Percentiles rank a stretch among this genome's conserved stretches.
Evolutionary conservation across 2,797 vertebrate genomes (phyloP).

Genomic region (Oreochromis mossambicus): DNA sequence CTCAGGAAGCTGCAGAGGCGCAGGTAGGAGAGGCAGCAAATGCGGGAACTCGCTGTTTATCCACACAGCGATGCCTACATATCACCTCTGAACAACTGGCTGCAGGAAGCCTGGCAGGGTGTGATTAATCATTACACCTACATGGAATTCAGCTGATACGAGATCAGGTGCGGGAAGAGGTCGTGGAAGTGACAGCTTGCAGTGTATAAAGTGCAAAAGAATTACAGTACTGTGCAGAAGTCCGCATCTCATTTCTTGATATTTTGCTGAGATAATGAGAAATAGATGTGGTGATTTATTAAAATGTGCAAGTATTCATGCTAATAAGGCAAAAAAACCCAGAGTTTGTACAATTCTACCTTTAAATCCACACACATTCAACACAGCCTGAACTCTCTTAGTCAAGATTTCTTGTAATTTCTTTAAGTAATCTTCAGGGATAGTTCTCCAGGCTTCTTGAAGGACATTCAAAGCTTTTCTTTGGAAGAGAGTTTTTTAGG

Average conservation of each 20-base stretch:
- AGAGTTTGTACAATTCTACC: not conserved
- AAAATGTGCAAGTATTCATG: not conserved
- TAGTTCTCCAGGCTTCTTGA: not conserved
- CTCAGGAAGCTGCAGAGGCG: slow-evolving; percentile 19
- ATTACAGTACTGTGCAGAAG: not conserved
- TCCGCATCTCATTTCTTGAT: not conserved
- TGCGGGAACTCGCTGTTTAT: slow-evolving; percentile 18
- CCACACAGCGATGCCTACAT: not conserved
- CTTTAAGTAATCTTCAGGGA: not conserved
- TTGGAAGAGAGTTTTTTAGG: not conserved
- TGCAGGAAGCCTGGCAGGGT: slow-evolving; percentile 5
- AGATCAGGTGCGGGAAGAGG: slow-evolving; percentile 8
- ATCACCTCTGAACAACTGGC: slow-evolving; percentile 3
- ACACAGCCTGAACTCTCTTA: not conserved
- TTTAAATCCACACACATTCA: not conserved
- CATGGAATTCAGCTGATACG: not conserved
- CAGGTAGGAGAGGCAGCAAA: slow-evolving; percentile 20
- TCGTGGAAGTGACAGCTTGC: not conserved
- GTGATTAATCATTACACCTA: slow-evolving; percentile 47
- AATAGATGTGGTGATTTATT: not conserved
- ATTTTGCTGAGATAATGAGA: not conserved
- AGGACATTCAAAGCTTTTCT: not conserved
- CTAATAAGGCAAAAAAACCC: not conserved
- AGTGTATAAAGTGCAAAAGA: not conserved
- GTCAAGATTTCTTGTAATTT: not conserved